phyloP scores from a whole-genome alignment of 1,140 invertebrate species.

The Anastrepha ludens region DNA sequence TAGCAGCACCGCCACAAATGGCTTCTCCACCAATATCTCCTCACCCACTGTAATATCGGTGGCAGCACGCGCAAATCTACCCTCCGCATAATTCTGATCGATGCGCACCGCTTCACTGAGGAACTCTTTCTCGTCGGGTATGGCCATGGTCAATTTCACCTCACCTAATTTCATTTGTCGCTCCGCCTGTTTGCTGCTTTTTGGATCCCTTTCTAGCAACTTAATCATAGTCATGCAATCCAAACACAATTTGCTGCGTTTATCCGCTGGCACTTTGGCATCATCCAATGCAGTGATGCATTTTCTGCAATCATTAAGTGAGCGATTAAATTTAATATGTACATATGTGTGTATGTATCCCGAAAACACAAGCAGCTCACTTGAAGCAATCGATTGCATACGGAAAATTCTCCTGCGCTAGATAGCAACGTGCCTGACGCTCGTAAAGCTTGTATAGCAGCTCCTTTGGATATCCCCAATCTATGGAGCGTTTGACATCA shows the following conservation, averaged over 20 bases:
- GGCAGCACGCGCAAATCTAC: constrained; percentile 80
- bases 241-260: constrained; percentile 79
- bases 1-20: constrained; percentile 84
- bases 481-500: constrained; percentile 84
- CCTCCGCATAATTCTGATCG: constrained; percentile 72
- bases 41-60: constrained; percentile 81
- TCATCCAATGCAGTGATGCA: constrained; percentile 80
- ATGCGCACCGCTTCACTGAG: constrained; percentile 68
- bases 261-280: constrained; percentile 80
- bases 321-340: too few species aligned
- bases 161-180: constrained; percentile 60
- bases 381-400: constrained; percentile 82
- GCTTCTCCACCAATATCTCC: constrained; percentile 82
- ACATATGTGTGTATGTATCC: background rate
- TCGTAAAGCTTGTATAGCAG: constrained; percentile 86
- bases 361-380: constrained; percentile 65
- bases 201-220: constrained; percentile 78
- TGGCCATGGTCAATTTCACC: constrained; percentile 66
- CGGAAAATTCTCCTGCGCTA: constrained; percentile 82
- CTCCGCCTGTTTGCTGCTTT: constrained; percentile 63
- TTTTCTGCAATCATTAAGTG: constrained; percentile 69
- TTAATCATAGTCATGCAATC: constrained; percentile 84
- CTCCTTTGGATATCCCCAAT: constrained; percentile 83
- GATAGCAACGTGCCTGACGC: constrained; percentile 84
- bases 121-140: constrained; percentile 63